Evolutionary conservation across 2,113 vertebrate species (phyloP).

Genomic region (Cichladusa arquata): DNA sequence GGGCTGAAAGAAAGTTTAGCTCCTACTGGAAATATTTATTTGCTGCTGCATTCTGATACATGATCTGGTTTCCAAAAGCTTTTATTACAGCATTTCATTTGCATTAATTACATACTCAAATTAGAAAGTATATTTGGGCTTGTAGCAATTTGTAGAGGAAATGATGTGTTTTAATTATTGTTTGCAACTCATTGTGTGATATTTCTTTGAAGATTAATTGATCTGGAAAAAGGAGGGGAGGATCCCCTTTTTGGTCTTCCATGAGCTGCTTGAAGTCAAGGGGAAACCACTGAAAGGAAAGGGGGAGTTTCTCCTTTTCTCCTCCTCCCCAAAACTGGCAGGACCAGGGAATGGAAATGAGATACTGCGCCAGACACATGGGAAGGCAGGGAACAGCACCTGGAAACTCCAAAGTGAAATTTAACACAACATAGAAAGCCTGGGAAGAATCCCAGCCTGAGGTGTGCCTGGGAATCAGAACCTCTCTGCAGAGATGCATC

Average conservation of each 20-base stretch:
- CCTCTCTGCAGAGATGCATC: not conserved
- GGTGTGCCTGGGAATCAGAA: not conserved
- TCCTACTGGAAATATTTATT: not conserved
- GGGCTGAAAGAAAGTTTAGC: not conserved
- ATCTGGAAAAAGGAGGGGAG: not conserved
- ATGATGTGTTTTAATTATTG: not conserved
- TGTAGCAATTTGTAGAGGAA: not conserved
- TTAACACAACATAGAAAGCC: not conserved
- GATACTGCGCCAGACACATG: not conserved
- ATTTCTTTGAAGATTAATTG: not conserved
- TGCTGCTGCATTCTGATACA: not conserved
- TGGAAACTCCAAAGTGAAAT: not conserved
- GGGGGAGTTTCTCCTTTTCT: not conserved
- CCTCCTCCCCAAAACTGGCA: not conserved
- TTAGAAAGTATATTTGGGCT: not conserved
- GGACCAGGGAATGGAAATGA: accelerated
- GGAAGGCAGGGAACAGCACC: not conserved
- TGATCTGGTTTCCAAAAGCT: not conserved
- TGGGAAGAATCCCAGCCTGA: not conserved
- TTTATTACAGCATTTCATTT: not conserved
- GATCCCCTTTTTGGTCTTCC: not conserved
- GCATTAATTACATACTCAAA: not conserved
- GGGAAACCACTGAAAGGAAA: not conserved
- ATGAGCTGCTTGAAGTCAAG: not conserved
- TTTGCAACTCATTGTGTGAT: not conserved